Evolutionary conservation across 2,888 invertebrate genomes (phyloP).

Genomic region (Coenonympha glycerion): DNA sequence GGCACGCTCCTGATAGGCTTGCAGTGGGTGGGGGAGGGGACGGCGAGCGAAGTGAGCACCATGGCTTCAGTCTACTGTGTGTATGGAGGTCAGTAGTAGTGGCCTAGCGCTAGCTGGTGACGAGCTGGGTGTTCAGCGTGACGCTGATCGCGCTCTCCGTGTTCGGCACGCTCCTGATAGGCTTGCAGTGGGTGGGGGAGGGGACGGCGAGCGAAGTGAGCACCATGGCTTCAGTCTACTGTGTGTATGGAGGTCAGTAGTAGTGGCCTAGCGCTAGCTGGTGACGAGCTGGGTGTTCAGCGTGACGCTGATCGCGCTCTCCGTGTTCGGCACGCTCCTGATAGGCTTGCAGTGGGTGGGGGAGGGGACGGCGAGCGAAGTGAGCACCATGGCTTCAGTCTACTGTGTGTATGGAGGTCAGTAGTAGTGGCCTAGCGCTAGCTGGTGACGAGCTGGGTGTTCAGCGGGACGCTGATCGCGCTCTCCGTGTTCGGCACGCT

Average conservation of each 20-base stretch:
- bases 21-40: slow-evolving; percentile 31
- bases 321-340: slow-evolving; percentile 42
- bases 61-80: slow-evolving; percentile 51
- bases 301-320: slow-evolving; percentile 37
- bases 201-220: slow-evolving; percentile 40
- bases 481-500: slow-evolving; percentile 42
- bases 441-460: no score
- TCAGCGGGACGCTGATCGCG: slow-evolving; percentile 38
- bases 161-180: slow-evolving; percentile 43
- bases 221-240: slow-evolving; percentile 50
- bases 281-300: slow-evolving; percentile 47
- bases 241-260: slow-evolving; percentile 48
- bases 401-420: slow-evolving; percentile 52
- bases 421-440: no score
- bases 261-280: no score
- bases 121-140: slow-evolving; percentile 43
- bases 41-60: slow-evolving; percentile 41
- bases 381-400: slow-evolving; percentile 46
- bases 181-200: slow-evolving; percentile 28
- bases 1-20: slow-evolving; percentile 43
- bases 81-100: slow-evolving; percentile 48
- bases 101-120: no score
- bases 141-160: slow-evolving; percentile 39
- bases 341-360: slow-evolving; percentile 34
- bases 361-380: slow-evolving; percentile 36